A percentile compares a stretch with the other conserved stretches of the same genome.
Conservation (phyloP, 2,113 vertebrate species). For the Nasalis larvatus region DNA sequence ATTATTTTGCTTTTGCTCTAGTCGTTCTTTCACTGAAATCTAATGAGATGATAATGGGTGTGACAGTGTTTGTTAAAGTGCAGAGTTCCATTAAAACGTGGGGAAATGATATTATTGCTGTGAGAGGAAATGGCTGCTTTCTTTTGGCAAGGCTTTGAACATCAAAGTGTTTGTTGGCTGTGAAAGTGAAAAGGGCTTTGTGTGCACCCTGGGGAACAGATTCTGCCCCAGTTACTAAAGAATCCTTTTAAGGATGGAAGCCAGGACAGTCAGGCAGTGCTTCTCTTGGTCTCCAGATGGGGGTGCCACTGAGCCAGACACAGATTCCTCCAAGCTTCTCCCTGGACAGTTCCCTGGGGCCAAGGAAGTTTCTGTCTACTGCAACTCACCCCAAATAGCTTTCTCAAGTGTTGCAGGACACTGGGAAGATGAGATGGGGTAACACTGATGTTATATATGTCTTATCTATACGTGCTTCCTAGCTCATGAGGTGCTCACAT, state of each 20-base stretch:
- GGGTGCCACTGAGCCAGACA: not conserved
- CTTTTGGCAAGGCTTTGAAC: not conserved
- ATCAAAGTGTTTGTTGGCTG: not conserved
- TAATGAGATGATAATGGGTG: not conserved
- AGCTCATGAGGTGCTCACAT: not conserved
- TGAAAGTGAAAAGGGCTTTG: not conserved
- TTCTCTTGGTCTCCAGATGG: not conserved
- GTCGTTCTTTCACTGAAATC: not conserved
- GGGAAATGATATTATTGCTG: not conserved
- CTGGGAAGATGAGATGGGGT: not conserved
- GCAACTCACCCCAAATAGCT: not conserved
- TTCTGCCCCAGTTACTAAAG: not conserved
- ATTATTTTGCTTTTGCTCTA: not conserved
- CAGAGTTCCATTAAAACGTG: not conserved
- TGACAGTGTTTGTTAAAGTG: not conserved
- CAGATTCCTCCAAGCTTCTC: not conserved
- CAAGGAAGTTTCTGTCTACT: not conserved
- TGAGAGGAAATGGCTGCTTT: not conserved
- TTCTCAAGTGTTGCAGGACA: not conserved
- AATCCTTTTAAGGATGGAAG: not conserved
- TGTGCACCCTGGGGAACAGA: not conserved
- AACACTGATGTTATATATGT: not conserved
- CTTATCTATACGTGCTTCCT: not conserved
- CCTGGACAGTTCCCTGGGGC: not conserved
- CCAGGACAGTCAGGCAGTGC: accelerated